phyloP scores from a whole-genome alignment of 2,888 invertebrate genomes.

The Spisula solida region DNA sequence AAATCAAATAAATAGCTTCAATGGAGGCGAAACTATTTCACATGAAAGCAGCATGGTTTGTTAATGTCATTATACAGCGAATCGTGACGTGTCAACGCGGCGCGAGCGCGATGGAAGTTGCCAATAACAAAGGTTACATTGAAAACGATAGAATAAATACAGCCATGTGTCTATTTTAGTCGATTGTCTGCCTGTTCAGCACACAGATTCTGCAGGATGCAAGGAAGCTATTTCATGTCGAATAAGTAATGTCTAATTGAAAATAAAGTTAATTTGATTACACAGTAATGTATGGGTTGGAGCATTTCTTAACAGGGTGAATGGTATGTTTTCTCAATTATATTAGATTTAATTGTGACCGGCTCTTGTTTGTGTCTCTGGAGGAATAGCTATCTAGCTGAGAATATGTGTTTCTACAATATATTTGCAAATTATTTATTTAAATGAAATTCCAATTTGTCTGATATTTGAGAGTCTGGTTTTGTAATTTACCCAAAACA shows the following conservation, averaged over 20 bases:
- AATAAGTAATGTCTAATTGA: constrained; percentile 20
- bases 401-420: not conserved
- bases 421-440: constrained; percentile 17
- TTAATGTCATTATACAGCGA: too few relatives aligned
- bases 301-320: not conserved
- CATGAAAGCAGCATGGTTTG: too few relatives aligned
- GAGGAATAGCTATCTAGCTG: not conserved
- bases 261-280: constrained; percentile 26
- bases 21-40: too few relatives aligned
- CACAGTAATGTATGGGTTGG: not conserved
- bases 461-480: not conserved
- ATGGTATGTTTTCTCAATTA: constrained; percentile 4
- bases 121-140: too few relatives aligned
- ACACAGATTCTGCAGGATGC: not conserved
- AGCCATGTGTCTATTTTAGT: not conserved
- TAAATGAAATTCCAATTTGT: constrained; percentile 28
- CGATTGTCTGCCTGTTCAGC: not conserved
- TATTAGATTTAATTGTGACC: constrained; percentile 22
- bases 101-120: too few relatives aligned
- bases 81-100: too few relatives aligned
- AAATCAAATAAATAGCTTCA: too few relatives aligned
- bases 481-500: not conserved
- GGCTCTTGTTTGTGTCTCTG: not conserved
- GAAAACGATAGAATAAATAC: not conserved
- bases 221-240: constrained; percentile 7